phyloP scores from a whole-genome alignment of 2,797 vertebrate genomes.

The Gymnoscopelus microlampas region DNA sequence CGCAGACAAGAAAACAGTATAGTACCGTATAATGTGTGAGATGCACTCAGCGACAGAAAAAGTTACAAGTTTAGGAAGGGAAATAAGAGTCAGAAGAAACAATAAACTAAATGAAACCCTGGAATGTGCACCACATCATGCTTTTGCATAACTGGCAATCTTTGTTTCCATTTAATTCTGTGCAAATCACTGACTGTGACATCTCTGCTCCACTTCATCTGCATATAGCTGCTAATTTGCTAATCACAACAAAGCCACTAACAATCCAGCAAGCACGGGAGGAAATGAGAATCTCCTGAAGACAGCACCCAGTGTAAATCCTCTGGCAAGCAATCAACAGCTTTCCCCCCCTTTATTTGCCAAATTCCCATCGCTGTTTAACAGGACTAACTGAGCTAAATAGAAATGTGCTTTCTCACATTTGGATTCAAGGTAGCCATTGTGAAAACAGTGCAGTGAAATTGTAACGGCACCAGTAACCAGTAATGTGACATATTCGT shows the following conservation, averaged over 20 bases:
- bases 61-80: not conserved
- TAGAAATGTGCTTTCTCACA: not conserved
- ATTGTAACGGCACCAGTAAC: too few species aligned
- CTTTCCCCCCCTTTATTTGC: constrained; percentile 20
- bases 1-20: too few species aligned
- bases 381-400: constrained; percentile 14
- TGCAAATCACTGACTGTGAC: constrained; percentile 52
- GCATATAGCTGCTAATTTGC: constrained; percentile 54
- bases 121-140: constrained; percentile 37
- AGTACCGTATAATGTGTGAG: too few species aligned
- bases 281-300: constrained; percentile 43
- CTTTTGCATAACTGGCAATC: constrained; percentile 38
- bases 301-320: constrained; percentile 43
- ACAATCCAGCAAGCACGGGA: constrained; percentile 41
- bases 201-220: constrained; percentile 50
- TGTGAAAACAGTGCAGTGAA: too few species aligned
- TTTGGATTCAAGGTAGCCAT: too few species aligned
- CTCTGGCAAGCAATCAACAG: constrained; percentile 49
- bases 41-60: too few species aligned
- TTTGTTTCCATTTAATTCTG: constrained; percentile 33
- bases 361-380: constrained; percentile 27
- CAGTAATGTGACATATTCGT: too few species aligned
- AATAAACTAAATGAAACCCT: constrained; percentile 7
- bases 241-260: constrained; percentile 61
- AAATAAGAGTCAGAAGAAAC: constrained; percentile 18